These are phyloP conservation scores for Choristoneura rosaceana DNA, from an alignment of 2,888 invertebrate genomes.

Conservation along the genomic window DNA sequence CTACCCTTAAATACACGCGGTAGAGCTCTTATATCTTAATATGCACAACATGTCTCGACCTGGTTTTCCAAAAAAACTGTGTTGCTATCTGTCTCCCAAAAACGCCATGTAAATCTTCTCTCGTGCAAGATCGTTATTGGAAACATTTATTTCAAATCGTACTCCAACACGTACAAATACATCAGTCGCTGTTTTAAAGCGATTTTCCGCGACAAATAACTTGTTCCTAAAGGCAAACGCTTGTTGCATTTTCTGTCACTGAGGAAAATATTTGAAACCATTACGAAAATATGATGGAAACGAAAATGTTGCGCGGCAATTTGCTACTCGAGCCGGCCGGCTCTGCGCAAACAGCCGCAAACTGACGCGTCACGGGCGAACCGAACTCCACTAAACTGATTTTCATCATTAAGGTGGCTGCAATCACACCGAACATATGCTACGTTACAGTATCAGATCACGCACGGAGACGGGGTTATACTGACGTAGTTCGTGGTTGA, in stretches of 20 bases:
- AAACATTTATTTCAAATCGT: constrained; percentile 7
- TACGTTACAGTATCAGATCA: constrained; percentile 5
- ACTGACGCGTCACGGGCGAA: constrained; percentile 53
- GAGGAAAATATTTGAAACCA: constrained; percentile 41
- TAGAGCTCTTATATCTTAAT: constrained; percentile 4
- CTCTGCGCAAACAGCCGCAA: constrained; percentile 53
- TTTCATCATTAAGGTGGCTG: constrained; percentile 57
- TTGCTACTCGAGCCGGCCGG: constrained; percentile 44
- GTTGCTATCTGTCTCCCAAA: neutral
- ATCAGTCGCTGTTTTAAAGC: constrained; percentile 9
- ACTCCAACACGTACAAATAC: neutral
- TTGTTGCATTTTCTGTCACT: constrained; percentile 44
- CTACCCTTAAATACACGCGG: neutral
- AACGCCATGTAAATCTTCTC: constrained; percentile 8
- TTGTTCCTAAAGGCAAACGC: constrained; percentile 43
- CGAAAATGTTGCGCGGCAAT: constrained; percentile 41
- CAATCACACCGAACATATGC: constrained; percentile 41
- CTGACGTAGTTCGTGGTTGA: too few relatives aligned
- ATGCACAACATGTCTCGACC: constrained; percentile 23
- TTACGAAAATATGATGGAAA: constrained; percentile 37
- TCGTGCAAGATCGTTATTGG: neutral
- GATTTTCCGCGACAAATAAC: constrained; percentile 29
- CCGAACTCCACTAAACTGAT: constrained; percentile 59
- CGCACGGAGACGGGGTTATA: neutral
- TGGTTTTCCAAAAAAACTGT: constrained; percentile 7